Evolutionary conservation across 92 coral and sea anemone genomes (phyloP), one percentile per base, ranked within the genome.

Genomic region (Metridium senile): DNA sequence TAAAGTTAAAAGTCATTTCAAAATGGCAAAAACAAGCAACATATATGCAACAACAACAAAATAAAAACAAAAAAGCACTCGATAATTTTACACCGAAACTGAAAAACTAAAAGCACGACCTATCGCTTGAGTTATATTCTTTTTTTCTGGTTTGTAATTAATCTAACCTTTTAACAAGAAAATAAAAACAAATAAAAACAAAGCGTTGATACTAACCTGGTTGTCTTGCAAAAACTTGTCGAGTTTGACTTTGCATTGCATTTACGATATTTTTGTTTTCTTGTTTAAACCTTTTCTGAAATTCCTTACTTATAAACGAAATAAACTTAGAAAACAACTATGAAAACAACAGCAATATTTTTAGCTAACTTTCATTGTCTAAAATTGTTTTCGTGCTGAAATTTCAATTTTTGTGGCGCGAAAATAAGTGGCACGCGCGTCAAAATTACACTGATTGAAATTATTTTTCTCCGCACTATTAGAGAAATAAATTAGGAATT

Each of bases 141-240:
- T n/a, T n/a, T n/a, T n/a, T n/a, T n/a, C n/a, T n/a, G n/a, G n/a
- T n/a, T n/a, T n/a, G n/a, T n/a, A n/a, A n/a, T n/a, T n/a, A n/a
- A n/a, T n/a, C n/a, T n/a, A n/a, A n/a, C n/a, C n/a, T n/a, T 49
- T n/a, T 29, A 1, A 70, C 11, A 39, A 35, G 8, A 31, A 29
- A 30, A 11, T 39, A 1, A 30, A 57, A 49, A 25, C 32, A 45
- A 71, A 3, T 17, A 28, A 1, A 26, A 26, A n/a, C 19, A 17
- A 39, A 0, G 58, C 32, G 22, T 75, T 62, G 23, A 26, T 18
- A 9, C 74, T 51, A 62, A 86, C 97, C 98, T 81, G 98, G 97
- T 58, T 94, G 98, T 69, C 97, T 88, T 54, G 77, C 81, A 76
- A 94, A 94, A 61, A 85, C 88, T 23, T 87, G 74, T 65, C 97